phyloP scores from a whole-genome alignment of 2,797 vertebrate genomes.

The Epinephelus malabaricus region DNA sequence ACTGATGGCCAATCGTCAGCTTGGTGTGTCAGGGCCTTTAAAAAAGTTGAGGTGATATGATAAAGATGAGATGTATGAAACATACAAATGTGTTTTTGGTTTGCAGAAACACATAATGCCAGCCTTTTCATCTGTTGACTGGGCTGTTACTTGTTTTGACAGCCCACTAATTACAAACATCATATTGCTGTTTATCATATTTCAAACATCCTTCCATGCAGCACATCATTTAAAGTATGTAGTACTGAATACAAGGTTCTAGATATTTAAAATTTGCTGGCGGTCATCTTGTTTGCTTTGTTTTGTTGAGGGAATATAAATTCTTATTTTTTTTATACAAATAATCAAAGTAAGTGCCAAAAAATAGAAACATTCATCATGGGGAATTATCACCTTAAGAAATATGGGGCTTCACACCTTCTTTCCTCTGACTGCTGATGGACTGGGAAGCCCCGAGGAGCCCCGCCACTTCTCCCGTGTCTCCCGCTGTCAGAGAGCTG shows the following conservation, averaged over 20 bases:
- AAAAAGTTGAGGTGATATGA: no score
- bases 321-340: not conserved
- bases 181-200: no score
- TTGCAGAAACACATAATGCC: no score
- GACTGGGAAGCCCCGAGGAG: constrained; percentile 15
- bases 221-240: not conserved
- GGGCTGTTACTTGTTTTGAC: no score
- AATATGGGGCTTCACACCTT: constrained; percentile 44
- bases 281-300: no score
- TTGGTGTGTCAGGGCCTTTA: no score
- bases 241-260: not conserved
- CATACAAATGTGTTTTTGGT: no score
- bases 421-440: constrained; percentile 52
- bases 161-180: no score
- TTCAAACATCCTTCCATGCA: not conserved
- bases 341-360: not conserved
- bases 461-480: constrained; percentile 25
- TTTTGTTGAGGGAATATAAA: not conserved
- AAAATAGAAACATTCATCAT: constrained; percentile 1
- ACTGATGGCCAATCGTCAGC: no score
- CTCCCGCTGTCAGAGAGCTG: constrained; percentile 49
- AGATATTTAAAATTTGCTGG: not conserved
- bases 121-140: no score
- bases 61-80: no score
- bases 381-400: constrained; percentile 20